Conservation (phyloP, 1,140 invertebrate species). For the Cydia strobilella region DNA sequence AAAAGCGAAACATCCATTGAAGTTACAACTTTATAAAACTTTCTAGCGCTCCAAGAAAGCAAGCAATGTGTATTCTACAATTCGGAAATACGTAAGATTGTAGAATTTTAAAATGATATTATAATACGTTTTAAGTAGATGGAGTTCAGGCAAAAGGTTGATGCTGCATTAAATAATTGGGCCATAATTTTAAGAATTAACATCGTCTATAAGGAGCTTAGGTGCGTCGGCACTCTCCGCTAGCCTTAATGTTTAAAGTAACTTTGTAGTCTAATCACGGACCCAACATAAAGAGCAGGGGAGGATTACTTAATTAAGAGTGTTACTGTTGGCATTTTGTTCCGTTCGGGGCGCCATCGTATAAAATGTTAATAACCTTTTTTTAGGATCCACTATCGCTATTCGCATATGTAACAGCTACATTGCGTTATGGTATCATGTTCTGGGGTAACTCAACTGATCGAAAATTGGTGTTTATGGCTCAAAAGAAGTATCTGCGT, state of each 20-base stretch:
- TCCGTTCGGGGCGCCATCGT: background rate
- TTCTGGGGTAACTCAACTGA: too few relatives aligned
- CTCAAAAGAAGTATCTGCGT: too few relatives aligned
- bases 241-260: background rate
- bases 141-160: constrained; percentile 26
- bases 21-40: too few relatives aligned
- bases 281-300: background rate
- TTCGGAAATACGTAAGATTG: background rate
- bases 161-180: constrained; percentile 31
- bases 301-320: background rate
- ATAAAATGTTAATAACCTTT: background rate
- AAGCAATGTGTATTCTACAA: background rate
- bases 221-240: constrained; percentile 15
- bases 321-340: background rate
- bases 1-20: background rate
- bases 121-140: constrained; percentile 18
- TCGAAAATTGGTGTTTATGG: too few relatives aligned
- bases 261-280: background rate
- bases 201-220: constrained; percentile 7
- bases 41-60: background rate
- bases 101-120: background rate
- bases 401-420: too few relatives aligned
- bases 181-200: constrained; percentile 30
- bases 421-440: too few relatives aligned
- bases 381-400: background rate